Evolutionary conservation across 2,888 invertebrate species (phyloP), one percentile per base, ranked within the genome.

Genomic region (Dryocosmus kuriphilus): DNA sequence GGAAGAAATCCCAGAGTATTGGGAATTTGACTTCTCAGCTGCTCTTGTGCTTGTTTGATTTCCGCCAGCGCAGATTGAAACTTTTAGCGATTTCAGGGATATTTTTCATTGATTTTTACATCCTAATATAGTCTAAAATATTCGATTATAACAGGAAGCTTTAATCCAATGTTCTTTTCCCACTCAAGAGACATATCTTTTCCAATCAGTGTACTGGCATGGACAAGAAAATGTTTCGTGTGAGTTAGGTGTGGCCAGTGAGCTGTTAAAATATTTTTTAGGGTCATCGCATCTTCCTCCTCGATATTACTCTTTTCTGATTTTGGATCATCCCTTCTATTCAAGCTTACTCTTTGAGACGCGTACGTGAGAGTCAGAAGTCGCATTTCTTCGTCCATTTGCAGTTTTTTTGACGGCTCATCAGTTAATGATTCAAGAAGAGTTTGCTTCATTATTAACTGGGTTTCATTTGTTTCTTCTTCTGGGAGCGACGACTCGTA

Each of bases 221-320:
- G 63, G 1, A 3, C 8, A 11, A 63, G 63, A 9, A 63, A 63
- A n/a, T 63, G 35, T 38, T n/a, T 38, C n/a, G 11, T 38, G 8
- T 63, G n/a, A 14, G 63, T 63, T 4, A 63, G 14, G 35, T 63
- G 22, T 8, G 63, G 63, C 63, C 38, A 63, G 22, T 63, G 35
- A 63, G n/a, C 22, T 11, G n/a, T 14, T 14, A 63, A 9, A 11
- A 63, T 35, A 3, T 63, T 22, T 22, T 22, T 14, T 22, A 63
- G 35, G 9, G n/a, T n/a, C 38, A 38, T 38, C 38, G 38, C 38
- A 9, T 14, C 14, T 11, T 38, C 38, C 11, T 14, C 14, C 6
- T 51, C 51, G 1, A n/a, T 7, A 1, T 6, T 2, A 51, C n/a
- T n/a, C 5, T 9, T 51, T 6, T 51, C n/a, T 4, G 0, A 51